These are phyloP conservation scores for Lasioglossum morio DNA, from an alignment of 2,888 invertebrate genomes.

Conservation along the genomic window DNA sequence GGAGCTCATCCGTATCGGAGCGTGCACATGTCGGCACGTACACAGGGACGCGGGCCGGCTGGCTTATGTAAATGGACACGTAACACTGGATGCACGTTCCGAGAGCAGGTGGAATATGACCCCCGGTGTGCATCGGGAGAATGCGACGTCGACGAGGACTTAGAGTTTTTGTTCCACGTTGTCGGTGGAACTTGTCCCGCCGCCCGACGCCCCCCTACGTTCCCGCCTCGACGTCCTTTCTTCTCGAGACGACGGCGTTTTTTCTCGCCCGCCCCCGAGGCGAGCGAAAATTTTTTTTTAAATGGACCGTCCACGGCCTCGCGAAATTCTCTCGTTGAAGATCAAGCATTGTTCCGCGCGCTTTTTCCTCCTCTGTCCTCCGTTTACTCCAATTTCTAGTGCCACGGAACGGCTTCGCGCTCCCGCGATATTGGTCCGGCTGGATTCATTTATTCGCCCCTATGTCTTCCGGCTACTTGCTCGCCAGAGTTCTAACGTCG, in stretches of 20 bases:
- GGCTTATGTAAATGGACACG: slow-evolving; percentile 78
- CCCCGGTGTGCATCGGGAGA: slow-evolving; percentile 53
- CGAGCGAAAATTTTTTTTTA: slow-evolving; percentile 10
- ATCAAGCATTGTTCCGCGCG: neutral
- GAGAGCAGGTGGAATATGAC: slow-evolving; percentile 72
- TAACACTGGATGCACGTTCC: slow-evolving; percentile 75
- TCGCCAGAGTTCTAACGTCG: neutral
- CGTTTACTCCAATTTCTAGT: slow-evolving; percentile 11
- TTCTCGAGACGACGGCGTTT: slow-evolving; percentile 12
- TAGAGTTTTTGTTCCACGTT: slow-evolving; percentile 44
- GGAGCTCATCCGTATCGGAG: slow-evolving; percentile 42
- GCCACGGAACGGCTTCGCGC: neutral
- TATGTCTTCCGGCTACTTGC: neutral
- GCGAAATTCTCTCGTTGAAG: slow-evolving; percentile 21
- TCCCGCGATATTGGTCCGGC: neutral
- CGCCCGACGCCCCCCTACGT: neutral
- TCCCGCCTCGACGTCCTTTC: slow-evolving; percentile 17
- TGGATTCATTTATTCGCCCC: neutral
- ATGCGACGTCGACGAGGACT: slow-evolving; percentile 46
- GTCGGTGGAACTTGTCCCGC: slow-evolving; percentile 26
- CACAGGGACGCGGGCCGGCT: slow-evolving; percentile 19
- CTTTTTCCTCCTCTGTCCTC: neutral
- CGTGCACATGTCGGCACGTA: slow-evolving; percentile 39
- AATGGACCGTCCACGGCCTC: slow-evolving; percentile 34
- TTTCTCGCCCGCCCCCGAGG: slow-evolving; percentile 5